phyloP scores from a whole-genome alignment of 1,140 invertebrate species.

The Nasonia longicornis region DNA sequence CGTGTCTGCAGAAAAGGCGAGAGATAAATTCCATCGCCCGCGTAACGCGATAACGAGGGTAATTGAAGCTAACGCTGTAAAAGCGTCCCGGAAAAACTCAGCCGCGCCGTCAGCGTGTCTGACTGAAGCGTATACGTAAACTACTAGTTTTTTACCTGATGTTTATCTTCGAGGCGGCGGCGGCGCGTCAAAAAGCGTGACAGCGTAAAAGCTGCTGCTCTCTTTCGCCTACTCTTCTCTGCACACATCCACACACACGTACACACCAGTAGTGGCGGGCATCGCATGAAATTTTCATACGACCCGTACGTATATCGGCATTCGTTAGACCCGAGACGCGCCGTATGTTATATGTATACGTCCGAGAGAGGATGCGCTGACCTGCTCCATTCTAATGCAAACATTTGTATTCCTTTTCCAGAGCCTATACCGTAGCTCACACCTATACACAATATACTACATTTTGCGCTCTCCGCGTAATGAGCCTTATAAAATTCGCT shows the following conservation, averaged over 20 bases:
- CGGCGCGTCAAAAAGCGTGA: neutral
- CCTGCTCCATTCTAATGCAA: constrained; percentile 47
- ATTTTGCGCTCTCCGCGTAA: neutral
- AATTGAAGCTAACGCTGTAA: constrained; percentile 1
- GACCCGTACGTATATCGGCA: neutral
- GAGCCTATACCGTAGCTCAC: neutral
- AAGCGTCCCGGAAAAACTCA: neutral
- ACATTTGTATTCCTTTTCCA: constrained; percentile 51
- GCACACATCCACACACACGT: neutral
- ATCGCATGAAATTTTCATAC: constrained; percentile 33
- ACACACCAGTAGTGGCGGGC: neutral
- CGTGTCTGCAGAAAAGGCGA: neutral
- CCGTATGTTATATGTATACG: too few species aligned
- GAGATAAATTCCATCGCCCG: neutral
- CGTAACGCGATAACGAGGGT: neutral
- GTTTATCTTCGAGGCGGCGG: neutral
- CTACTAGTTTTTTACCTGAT: neutral
- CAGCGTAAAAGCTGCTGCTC: neutral
- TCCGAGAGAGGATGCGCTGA: neutral
- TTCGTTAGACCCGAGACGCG: neutral
- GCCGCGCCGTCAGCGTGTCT: neutral
- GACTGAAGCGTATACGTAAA: neutral
- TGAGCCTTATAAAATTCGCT: neutral
- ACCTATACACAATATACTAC: too few species aligned
- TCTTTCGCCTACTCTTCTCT: neutral